Evolutionary conservation across 2,888 invertebrate genomes (phyloP), one percentile per base, ranked within the genome.

Genomic region (Parasteatoda lunata): DNA sequence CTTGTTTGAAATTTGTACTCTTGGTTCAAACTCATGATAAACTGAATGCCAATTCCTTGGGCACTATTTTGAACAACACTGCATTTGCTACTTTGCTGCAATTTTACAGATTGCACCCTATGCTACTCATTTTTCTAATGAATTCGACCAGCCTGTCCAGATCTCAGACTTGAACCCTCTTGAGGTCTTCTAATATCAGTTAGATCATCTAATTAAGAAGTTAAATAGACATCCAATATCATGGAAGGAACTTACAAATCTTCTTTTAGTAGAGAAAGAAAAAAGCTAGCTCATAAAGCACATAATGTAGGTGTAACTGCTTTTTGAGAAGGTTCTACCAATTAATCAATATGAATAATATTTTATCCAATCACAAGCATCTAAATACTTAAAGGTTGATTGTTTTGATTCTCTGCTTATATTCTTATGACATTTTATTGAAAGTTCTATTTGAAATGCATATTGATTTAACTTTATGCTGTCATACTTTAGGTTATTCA

Each of bases 401-500:
- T 47, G n/a, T 3, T 48, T 75, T 45, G 6, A 47, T 48, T 70
- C 5, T 70, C 13, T 45, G 30, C 8, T 4, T 0, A 9, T 15
- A n/a, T 30, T 47, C 9, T 47, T 68, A 9, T 45, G 3, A 8
- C 47, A 68, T 30, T 30, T 30, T 30, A 30, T 30, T 30, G 30
- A 30, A 30, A 30, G 30, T 30, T 30, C 1, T 30, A 30, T 30
- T 30, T 30, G 30, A 30, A 30, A 2, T 11, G 11, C 11, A 47
- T 15, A 64, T 66, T 65, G 13, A 77, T 66, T 66, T 77, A 47
- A 77, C 9, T 15, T 80, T n/a, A n/a, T 51, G 4, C 47, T n/a
- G 11, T 4, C 11, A 66, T n/a, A 15, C 72, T 68, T 75, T 90
- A 94, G 95, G 98, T 98, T 9, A 97, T 99, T 90, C 98, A 98